Percentiles rank a stretch among this genome's conserved stretches.
Conservation (phyloP, 2,888 invertebrate species). For the Lasioglossum pauxillum region DNA sequence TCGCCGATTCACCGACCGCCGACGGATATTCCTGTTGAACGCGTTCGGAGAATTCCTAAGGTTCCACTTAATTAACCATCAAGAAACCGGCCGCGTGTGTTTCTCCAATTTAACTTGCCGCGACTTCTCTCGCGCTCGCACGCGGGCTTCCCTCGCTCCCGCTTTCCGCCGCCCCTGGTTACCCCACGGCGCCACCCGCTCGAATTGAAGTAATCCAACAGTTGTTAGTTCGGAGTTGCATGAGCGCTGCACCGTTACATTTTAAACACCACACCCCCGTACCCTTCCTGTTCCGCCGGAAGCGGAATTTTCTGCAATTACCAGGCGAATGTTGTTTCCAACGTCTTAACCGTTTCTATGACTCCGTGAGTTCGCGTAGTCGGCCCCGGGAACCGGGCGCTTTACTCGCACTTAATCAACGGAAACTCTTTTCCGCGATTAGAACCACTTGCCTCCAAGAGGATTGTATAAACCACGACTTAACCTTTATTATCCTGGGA, state of each 20-base stretch:
- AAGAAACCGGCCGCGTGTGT: conserved; percentile 30
- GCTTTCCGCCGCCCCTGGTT: background rate
- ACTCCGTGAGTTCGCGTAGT: background rate
- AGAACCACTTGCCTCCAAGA: background rate
- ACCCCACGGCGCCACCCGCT: background rate
- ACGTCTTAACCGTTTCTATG: conserved; percentile 12
- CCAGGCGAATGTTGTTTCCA: conserved; percentile 8
- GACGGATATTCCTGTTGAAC: conserved; percentile 38
- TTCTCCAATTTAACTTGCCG: conserved; percentile 36
- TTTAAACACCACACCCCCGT: conserved; percentile 1
- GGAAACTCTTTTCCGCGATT: background rate
- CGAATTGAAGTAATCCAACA: conserved; percentile 25
- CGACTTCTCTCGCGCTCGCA: conserved; percentile 5
- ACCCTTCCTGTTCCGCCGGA: background rate
- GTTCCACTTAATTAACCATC: conserved; percentile 46
- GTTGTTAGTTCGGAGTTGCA: conserved; percentile 29
- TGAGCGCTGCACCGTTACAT: conserved; percentile 14
- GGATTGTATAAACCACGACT: background rate
- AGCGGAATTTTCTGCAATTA: conserved; percentile 13
- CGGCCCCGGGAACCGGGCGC: background rate
- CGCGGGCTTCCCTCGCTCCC: background rate
- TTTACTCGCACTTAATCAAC: background rate
- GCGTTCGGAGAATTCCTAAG: conserved; percentile 38
- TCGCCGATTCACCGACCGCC: conserved; percentile 34
- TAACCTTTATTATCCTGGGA: background rate